These are phyloP conservation scores for Hyposoter dolosus DNA, from an alignment of 2,888 invertebrate species.

Conservation along the genomic window DNA sequence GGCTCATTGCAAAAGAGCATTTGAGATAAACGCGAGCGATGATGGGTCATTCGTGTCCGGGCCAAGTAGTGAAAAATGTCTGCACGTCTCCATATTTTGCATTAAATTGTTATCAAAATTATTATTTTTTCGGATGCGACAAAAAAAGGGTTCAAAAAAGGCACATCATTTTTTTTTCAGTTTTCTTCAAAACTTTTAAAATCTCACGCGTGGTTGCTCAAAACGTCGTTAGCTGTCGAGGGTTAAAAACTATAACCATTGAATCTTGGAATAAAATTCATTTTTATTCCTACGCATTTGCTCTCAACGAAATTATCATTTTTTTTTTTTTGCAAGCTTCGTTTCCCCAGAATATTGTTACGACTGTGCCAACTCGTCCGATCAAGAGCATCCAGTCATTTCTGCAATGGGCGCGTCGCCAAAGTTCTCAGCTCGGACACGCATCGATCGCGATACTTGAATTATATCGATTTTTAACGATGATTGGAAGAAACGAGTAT, in stretches of 20 bases:
- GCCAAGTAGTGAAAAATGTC: no score
- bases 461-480: background rate
- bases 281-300: background rate
- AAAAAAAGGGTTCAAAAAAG: no score
- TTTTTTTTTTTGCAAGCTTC: background rate
- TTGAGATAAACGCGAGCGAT: background rate
- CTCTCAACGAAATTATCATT: background rate
- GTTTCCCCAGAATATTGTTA: background rate
- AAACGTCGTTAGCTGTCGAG: no score
- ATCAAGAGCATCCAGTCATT: background rate
- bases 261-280: background rate
- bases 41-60: no score
- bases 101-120: no score
- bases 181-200: no score
- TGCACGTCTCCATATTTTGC: no score
- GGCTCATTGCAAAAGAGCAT: background rate
- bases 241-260: no score
- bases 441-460: background rate
- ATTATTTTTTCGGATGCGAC: no score
- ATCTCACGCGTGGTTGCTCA: no score
- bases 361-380: background rate
- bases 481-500: background rate
- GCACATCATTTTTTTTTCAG: no score
- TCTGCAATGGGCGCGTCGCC: background rate
- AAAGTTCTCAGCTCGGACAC: background rate